phyloP scores from a whole-genome alignment of 2,888 invertebrate species.

The Acanthosoma haemorrhoidale region DNA sequence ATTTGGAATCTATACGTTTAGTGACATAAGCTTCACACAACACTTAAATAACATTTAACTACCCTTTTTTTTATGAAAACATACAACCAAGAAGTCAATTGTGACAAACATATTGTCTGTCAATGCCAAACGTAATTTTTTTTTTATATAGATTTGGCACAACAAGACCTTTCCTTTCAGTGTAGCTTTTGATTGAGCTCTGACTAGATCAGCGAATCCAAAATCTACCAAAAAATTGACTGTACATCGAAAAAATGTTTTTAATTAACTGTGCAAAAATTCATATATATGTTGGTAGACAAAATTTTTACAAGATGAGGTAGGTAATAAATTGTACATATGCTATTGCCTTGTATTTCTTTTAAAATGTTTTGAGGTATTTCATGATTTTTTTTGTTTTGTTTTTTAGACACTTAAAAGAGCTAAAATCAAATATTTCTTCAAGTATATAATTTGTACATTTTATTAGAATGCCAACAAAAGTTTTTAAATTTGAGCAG shows the following conservation, averaged over 20 bases:
- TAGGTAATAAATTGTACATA: conserved; percentile 38
- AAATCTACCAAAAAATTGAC: conserved; percentile 34
- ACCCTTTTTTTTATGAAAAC: conserved; percentile 34
- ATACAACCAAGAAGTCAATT: conserved; percentile 32
- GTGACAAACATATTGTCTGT: conserved; percentile 33
- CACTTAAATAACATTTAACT: conserved; percentile 37
- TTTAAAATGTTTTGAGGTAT: conserved; percentile 36
- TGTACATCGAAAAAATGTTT: conserved; percentile 33
- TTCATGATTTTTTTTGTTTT: conserved; percentile 15
- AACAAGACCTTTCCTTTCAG: background rate
- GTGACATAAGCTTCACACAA: conserved; percentile 36
- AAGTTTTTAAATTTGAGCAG: conserved; percentile 36
- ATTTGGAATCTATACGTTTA: conserved; percentile 31
- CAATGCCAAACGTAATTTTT: conserved; percentile 30
- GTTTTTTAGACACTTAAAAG: background rate
- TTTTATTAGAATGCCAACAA: conserved; percentile 18
- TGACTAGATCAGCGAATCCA: conserved; percentile 35
- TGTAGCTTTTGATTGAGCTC: conserved; percentile 38
- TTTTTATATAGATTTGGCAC: conserved; percentile 17
- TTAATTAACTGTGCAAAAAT: conserved; percentile 30
- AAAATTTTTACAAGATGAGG: conserved; percentile 35
- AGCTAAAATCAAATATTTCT: conserved; percentile 2
- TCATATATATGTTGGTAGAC: conserved; percentile 24
- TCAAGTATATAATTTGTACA: conserved; percentile 26
- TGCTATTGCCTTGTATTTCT: conserved; percentile 36